Percentiles rank a stretch among this genome's conserved stretches.
phyloP scores from a whole-genome alignment of 2,113 vertebrate genomes.

The Erpornis zantholeuca region DNA sequence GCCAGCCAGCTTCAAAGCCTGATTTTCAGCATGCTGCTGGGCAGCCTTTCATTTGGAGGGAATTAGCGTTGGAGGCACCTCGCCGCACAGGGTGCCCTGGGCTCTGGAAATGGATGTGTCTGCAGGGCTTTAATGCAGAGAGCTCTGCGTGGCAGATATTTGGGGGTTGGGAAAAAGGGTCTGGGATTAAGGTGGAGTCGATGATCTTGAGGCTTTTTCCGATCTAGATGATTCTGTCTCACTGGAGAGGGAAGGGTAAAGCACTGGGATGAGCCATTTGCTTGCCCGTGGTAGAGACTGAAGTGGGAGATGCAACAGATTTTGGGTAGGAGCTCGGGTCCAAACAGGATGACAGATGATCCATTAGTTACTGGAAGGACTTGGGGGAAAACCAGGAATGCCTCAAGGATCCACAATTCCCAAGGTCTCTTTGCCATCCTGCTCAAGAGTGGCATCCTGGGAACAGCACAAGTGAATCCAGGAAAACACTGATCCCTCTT shows the following conservation, averaged over 20 bases:
- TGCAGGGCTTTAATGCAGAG: not conserved
- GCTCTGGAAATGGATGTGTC: not conserved
- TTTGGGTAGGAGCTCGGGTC: not conserved
- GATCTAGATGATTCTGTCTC: not conserved
- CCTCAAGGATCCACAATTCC: not conserved
- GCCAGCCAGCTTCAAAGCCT: not conserved
- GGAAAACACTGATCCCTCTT: not conserved
- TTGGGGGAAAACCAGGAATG: not conserved
- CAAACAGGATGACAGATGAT: not conserved
- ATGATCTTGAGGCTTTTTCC: not conserved
- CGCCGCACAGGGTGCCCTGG: not conserved
- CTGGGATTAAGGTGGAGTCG: not conserved
- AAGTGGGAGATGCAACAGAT: not conserved
- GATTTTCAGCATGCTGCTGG: not conserved
- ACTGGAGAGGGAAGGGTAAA: not conserved
- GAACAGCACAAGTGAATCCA: not conserved
- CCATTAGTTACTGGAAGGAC: not conserved
- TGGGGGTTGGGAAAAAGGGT: not conserved
- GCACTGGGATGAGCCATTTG: not conserved
- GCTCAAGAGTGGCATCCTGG: not conserved
- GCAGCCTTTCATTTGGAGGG: slow-evolving; percentile 20
- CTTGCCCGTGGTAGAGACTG: not conserved
- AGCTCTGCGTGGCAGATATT: accelerated
- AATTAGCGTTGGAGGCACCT: not conserved
- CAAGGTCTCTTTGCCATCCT: not conserved